Evolutionary conservation across 2,797 vertebrate species (phyloP).

Genomic region (Microctenopoma lineatum): DNA sequence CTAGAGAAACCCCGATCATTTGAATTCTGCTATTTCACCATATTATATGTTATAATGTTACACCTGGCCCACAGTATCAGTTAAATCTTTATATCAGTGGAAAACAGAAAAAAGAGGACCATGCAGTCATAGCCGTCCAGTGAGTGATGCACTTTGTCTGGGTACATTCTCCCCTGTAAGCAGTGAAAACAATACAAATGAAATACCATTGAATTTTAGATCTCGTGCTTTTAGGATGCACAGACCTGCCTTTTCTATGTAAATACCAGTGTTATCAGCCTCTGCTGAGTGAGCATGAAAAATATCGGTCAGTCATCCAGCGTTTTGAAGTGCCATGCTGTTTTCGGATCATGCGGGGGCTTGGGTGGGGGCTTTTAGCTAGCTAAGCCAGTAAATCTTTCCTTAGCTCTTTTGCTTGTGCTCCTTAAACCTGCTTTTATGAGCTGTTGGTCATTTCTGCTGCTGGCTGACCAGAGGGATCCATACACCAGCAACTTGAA

Average conservation of each 20-base stretch:
- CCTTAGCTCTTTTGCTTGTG: conserved; percentile 66
- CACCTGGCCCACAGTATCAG: background rate
- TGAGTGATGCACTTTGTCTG: conserved; percentile 65
- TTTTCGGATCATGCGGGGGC: conserved; percentile 61
- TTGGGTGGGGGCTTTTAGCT: conserved; percentile 71
- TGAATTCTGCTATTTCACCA: background rate
- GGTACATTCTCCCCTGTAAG: conserved; percentile 47
- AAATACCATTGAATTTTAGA: conserved; percentile 3
- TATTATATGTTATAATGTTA: background rate
- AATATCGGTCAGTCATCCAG: conserved; percentile 54
- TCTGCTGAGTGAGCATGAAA: conserved; percentile 49
- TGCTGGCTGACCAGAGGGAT: conserved; percentile 33
- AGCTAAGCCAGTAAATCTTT: conserved; percentile 74
- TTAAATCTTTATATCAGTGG: background rate
- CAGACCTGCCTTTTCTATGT: background rate
- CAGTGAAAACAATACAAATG: conserved; percentile 46
- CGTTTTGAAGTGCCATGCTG: conserved; percentile 63
- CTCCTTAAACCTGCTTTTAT: conserved; percentile 49
- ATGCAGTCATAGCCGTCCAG: conserved; percentile 61
- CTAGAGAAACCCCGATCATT: background rate
- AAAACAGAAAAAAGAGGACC: conserved; percentile 10
- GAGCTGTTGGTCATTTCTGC: conserved; percentile 53
- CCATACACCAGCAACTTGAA: conserved; percentile 27
- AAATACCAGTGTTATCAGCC: background rate
- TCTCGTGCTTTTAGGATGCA: background rate